A percentile compares a stretch with the other conserved stretches of the same genome.
Evolutionary conservation across 2,797 vertebrate species (phyloP).

Genomic region (Neoniphon sammara): DNA sequence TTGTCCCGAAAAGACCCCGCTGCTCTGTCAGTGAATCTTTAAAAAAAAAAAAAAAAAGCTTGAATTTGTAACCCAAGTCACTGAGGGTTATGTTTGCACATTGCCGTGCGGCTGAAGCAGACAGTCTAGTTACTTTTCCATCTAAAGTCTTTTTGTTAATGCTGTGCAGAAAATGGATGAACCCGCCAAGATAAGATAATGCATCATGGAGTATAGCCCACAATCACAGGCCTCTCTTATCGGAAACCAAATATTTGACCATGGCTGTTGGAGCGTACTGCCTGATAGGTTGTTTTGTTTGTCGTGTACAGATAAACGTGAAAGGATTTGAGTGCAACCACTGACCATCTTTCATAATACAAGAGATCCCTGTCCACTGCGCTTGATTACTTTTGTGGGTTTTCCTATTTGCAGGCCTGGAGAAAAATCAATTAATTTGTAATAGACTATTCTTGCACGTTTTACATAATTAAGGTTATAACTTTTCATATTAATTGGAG

Average conservation of each 20-base stretch:
- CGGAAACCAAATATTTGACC: constrained; percentile 78
- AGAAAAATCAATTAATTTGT: neutral
- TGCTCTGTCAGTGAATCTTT: constrained; percentile 9
- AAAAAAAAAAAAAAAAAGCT: no score
- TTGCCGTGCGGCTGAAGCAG: neutral
- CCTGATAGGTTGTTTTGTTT: constrained; percentile 74
- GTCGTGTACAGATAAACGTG: constrained; percentile 56
- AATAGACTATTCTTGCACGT: neutral
- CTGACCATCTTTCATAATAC: constrained; percentile 11
- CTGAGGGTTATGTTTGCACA: neutral
- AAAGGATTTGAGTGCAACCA: constrained; percentile 40
- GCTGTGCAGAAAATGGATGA: constrained; percentile 25
- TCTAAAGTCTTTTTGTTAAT: constrained; percentile 25
- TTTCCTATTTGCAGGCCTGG: neutral
- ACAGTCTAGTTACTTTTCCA: neutral
- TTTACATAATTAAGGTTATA: neutral
- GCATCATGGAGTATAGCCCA: constrained; percentile 33
- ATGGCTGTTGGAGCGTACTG: constrained; percentile 58
- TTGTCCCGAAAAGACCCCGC: neutral
- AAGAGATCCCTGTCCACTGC: neutral
- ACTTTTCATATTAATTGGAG: neutral
- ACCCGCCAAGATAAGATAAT: constrained; percentile 55
- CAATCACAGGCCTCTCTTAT: constrained; percentile 70
- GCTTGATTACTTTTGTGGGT: neutral
- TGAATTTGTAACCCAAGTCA: neutral